Percentiles rank a stretch among this genome's conserved stretches.
These are phyloP conservation scores for Acrobasis consociella DNA, from an alignment of 2,888 invertebrate species.

Conservation along the genomic window DNA sequence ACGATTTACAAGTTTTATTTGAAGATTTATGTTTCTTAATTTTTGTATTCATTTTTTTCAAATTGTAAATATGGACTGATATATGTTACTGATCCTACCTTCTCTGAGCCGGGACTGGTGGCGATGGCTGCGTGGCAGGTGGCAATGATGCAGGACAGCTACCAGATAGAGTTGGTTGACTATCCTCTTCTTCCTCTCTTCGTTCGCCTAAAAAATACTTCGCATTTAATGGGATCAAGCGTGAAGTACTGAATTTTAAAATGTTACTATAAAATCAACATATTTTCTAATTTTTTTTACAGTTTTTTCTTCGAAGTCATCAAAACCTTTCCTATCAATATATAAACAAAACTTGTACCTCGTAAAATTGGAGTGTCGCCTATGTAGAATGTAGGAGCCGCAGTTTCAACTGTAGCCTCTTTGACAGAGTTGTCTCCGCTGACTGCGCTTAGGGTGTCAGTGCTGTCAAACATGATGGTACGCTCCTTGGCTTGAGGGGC, in stretches of 20 bases:
- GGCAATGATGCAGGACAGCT: slow-evolving; percentile 75
- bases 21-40: neutral
- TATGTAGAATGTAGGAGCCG: slow-evolving; percentile 77
- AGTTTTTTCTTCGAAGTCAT: no score
- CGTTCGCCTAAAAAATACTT: slow-evolving; percentile 59
- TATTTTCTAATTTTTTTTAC: no score
- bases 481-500: slow-evolving; percentile 72
- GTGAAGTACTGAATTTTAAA: neutral
- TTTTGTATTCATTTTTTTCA: no score
- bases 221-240: neutral
- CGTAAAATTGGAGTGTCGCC: slow-evolving; percentile 76
- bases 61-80: neutral
- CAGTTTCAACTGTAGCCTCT: slow-evolving; percentile 66
- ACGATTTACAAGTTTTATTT: neutral
- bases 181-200: slow-evolving; percentile 60
- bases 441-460: slow-evolving; percentile 75
- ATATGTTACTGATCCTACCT: slow-evolving; percentile 53
- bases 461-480: slow-evolving; percentile 79
- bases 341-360: slow-evolving; percentile 54
- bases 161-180: slow-evolving; percentile 60
- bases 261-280: no score
- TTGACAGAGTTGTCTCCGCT: slow-evolving; percentile 71
- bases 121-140: slow-evolving; percentile 63
- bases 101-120: slow-evolving; percentile 77
- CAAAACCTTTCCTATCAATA: no score